These are phyloP conservation scores for Microcebus murinus DNA, from an alignment of 2,113 vertebrate genomes.

Conservation along the genomic window DNA sequence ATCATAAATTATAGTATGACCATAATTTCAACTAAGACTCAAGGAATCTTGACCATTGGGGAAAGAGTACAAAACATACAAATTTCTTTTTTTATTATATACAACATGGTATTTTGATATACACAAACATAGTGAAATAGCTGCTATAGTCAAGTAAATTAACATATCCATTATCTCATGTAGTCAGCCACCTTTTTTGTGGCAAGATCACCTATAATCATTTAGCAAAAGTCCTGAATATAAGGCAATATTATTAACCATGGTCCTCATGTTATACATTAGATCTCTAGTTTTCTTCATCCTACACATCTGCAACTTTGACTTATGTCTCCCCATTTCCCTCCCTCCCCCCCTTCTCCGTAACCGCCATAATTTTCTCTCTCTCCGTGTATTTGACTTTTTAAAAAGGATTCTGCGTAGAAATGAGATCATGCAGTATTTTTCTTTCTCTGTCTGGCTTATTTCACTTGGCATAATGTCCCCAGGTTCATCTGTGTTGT, in stretches of 20 bases:
- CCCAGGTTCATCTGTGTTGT: background rate
- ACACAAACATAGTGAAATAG: background rate
- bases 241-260: background rate
- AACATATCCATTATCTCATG: background rate
- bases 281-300: background rate
- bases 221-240: background rate
- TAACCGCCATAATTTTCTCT: background rate
- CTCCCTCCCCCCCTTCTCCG: background rate
- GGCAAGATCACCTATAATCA: background rate
- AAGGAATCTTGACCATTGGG: slow-evolving; percentile 52
- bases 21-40: slow-evolving; percentile 53
- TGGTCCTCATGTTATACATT: background rate
- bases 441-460: background rate
- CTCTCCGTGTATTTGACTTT: background rate
- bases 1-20: background rate
- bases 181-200: background rate
- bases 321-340: background rate
- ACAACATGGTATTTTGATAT: background rate
- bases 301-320: background rate
- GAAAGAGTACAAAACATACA: slow-evolving; percentile 7
- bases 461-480: background rate
- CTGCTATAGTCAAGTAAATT: background rate
- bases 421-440: background rate
- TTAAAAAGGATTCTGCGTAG: background rate
- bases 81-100: background rate